Evolutionary conservation across 1,140 invertebrate genomes (phyloP).

Genomic region (Archivesica marissinica): DNA sequence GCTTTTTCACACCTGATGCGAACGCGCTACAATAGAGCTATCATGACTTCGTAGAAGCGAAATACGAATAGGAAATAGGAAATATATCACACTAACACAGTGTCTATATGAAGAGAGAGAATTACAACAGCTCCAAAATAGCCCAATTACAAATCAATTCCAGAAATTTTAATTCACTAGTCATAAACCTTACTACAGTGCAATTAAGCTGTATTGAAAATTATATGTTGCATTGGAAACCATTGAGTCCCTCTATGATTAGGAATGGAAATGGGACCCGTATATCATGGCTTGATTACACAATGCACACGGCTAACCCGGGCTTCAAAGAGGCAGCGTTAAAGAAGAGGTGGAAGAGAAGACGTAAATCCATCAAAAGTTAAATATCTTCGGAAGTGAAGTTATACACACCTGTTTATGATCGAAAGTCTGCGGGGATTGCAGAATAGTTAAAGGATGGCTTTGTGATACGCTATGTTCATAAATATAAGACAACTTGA

Average conservation of each 20-base stretch:
- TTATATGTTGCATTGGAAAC: conserved; percentile 42
- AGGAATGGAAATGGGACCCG: not conserved
- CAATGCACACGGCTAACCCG: conserved; percentile 30
- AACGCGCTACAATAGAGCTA: too few relatives aligned
- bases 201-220: conserved; percentile 57
- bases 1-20: too few relatives aligned
- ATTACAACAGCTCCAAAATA: not conserved
- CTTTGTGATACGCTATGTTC: too few relatives aligned
- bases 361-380: conserved; percentile 57
- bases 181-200: conserved; percentile 45
- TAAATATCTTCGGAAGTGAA: conserved; percentile 36
- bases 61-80: not conserved
- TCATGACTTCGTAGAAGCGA: too few relatives aligned
- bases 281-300: conserved; percentile 56
- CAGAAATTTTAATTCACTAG: conserved; percentile 39
- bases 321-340: conserved; percentile 49
- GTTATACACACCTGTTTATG: conserved; percentile 47
- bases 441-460: too few relatives aligned
- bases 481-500: too few relatives aligned
- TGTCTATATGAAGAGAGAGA: not conserved
- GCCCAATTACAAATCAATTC: conserved; percentile 59
- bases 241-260: conserved; percentile 37
- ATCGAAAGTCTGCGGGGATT: not conserved
- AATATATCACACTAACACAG: not conserved
- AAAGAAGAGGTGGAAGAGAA: conserved; percentile 31